Evolutionary conservation across 2,113 vertebrate species (phyloP).

Genomic region (Perognathus longimembris): DNA sequence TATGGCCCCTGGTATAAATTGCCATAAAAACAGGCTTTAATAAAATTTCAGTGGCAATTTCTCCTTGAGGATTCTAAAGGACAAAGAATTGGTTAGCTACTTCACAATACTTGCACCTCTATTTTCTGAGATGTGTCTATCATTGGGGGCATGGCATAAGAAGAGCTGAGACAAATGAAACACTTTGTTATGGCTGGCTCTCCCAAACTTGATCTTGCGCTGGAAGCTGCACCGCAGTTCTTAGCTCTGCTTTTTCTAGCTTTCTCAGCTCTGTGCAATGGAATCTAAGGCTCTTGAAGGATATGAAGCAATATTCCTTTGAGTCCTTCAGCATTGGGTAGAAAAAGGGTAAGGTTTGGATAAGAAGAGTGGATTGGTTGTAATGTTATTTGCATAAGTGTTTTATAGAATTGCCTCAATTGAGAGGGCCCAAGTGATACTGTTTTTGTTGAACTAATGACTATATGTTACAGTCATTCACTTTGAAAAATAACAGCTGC

Average conservation of each 20-base stretch:
- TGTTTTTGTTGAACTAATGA: not conserved
- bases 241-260: not conserved
- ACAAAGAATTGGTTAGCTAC: not conserved
- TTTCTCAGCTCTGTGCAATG: not conserved
- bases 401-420: not conserved
- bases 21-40: constrained; percentile 34
- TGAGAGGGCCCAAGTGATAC: not conserved
- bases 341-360: not conserved
- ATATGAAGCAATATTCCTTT: not conserved
- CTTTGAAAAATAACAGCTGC: not conserved
- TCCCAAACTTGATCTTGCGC: not conserved
- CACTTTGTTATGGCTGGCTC: not conserved
- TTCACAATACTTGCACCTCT: not conserved
- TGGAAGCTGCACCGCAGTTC: not conserved
- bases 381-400: not conserved
- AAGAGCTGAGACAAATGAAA: not conserved
- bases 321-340: not conserved
- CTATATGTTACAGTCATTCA: not conserved
- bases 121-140: not conserved
- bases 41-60: constrained; percentile 67
- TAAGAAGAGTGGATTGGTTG: not conserved
- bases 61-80: constrained; percentile 71
- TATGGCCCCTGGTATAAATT: constrained; percentile 60
- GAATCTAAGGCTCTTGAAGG: not conserved
- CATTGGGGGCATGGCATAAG: not conserved